Evolutionary conservation across 2,888 invertebrate genomes (phyloP).

Genomic region (Protodeltote pygarga): DNA sequence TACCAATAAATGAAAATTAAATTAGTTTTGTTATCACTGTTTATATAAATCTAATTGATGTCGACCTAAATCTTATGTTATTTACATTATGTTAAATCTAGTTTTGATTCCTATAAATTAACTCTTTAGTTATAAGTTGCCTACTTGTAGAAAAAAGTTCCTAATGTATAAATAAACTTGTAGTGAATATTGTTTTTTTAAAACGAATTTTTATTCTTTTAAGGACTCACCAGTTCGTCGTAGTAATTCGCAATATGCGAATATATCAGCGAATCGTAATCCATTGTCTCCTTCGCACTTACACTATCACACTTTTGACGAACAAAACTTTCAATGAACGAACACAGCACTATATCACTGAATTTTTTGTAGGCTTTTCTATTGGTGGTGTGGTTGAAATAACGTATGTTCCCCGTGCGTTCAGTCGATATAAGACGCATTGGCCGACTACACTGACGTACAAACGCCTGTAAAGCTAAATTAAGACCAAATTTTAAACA

Average conservation of each 20-base stretch:
- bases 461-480: constrained; percentile 86
- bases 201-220: background rate
- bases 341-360: constrained; percentile 42
- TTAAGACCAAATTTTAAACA: constrained; percentile 88
- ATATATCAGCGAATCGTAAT: constrained; percentile 89
- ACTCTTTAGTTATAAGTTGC: no score
- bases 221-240: constrained; percentile 85
- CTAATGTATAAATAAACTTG: no score
- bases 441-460: constrained; percentile 82
- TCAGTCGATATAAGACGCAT: constrained; percentile 84
- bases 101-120: no score
- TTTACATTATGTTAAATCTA: no score
- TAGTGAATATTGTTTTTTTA: background rate
- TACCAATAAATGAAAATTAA: no score
- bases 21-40: no score
- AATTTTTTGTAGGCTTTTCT: constrained; percentile 43
- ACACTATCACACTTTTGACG: constrained; percentile 35
- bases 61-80: no score
- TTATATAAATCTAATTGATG: no score
- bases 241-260: constrained; percentile 89
- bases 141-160: no score
- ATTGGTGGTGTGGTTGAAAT: constrained; percentile 54
- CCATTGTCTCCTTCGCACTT: constrained; percentile 76
- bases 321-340: constrained; percentile 41
- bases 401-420: constrained; percentile 53